Evolutionary conservation across 2,113 vertebrate genomes (phyloP).

Genomic region (Oenanthe melanoleuca): DNA sequence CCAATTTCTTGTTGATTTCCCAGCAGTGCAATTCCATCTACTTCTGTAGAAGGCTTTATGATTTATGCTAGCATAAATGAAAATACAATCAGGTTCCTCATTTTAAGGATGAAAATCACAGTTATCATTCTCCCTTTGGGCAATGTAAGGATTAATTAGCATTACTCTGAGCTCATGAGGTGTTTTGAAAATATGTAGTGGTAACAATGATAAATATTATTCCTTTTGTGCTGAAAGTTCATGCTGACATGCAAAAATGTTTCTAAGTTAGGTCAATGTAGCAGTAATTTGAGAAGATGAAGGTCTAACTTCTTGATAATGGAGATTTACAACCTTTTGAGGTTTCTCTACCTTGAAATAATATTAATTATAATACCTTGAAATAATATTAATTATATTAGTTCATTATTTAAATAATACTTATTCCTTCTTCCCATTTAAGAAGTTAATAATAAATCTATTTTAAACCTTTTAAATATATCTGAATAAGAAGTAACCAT

Average conservation of each 20-base stretch:
- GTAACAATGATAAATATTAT: conserved; percentile 31
- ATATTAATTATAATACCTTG: background rate
- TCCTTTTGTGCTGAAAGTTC: conserved; percentile 6
- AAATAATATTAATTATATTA: background rate
- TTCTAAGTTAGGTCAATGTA: background rate
- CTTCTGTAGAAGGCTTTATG: background rate
- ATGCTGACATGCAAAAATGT: conserved; percentile 6
- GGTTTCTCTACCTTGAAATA: conserved; percentile 5
- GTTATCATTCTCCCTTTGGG: conserved; percentile 18
- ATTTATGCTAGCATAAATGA: conserved; percentile 33
- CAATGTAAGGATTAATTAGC: conserved; percentile 48
- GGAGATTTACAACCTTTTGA: conserved; percentile 10
- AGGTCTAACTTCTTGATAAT: background rate
- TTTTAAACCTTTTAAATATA: conserved; percentile 9
- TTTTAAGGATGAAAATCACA: conserved; percentile 37
- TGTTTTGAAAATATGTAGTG: background rate
- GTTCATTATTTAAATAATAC: background rate
- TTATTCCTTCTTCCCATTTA: background rate
- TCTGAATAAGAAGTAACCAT: background rate
- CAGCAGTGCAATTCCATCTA: conserved; percentile 6
- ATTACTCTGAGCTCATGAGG: background rate
- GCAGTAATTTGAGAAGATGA: background rate
- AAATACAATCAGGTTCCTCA: conserved; percentile 39
- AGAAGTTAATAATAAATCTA: background rate
- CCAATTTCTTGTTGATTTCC: conserved; percentile 23